Percentiles rank a stretch among this genome's conserved stretches.
Conservation (phyloP, 2,888 invertebrate species). For the Autographa gamma region DNA sequence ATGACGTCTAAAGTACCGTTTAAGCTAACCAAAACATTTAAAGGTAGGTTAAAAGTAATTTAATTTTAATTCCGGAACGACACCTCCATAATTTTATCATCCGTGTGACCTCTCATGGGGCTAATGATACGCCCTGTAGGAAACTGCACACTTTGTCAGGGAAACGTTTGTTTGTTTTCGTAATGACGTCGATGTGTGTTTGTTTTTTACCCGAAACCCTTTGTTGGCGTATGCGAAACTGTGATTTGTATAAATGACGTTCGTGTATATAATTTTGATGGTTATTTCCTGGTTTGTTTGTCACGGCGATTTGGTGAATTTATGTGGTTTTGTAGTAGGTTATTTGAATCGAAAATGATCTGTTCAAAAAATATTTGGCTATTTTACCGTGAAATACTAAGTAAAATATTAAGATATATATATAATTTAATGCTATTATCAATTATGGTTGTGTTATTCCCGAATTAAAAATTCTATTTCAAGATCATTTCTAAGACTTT, state of each 20-base stretch:
- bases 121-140: slow-evolving; percentile 49
- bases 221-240: slow-evolving; percentile 18
- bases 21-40: too few relatives aligned
- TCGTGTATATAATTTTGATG: slow-evolving; percentile 23
- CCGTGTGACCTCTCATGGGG: slow-evolving; percentile 6
- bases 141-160: slow-evolving; percentile 54
- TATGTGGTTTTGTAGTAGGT: not conserved
- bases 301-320: not conserved
- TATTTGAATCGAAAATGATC: too few relatives aligned
- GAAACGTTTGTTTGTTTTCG: slow-evolving; percentile 52
- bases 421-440: too few relatives aligned
- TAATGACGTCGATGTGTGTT: slow-evolving; percentile 38
- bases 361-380: too few relatives aligned
- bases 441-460: not conserved
- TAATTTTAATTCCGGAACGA: not conserved
- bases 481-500: not conserved
- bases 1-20: too few relatives aligned
- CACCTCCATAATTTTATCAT: not conserved
- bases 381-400: too few relatives aligned
- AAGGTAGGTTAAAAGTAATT: too few relatives aligned
- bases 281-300: slow-evolving; percentile 35
- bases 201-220: slow-evolving; percentile 34
- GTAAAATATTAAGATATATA: too few relatives aligned
- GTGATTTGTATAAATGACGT: slow-evolving; percentile 49
- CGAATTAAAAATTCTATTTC: not conserved